Percentiles rank a stretch among this genome's conserved stretches.
These are phyloP conservation scores for Nephrotoma appendiculata DNA, from an alignment of 2,888 invertebrate genomes.

Conservation along the genomic window DNA sequence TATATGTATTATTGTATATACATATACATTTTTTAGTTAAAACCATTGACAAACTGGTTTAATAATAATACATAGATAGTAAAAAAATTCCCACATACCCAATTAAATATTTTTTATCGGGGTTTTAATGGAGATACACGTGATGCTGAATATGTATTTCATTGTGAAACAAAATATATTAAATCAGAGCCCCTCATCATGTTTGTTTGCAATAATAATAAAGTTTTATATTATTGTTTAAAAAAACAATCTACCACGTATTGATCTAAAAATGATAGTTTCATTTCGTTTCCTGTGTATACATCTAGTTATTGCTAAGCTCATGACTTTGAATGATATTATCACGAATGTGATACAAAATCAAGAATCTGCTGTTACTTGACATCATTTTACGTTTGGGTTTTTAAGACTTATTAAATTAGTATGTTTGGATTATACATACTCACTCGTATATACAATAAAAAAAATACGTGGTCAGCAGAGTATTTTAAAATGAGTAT, in stretches of 20 bases:
- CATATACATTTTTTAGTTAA: too few species aligned
- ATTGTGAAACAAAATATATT: too few species aligned
- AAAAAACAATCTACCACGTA: not conserved
- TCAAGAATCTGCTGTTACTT: not conserved
- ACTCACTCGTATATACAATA: not conserved
- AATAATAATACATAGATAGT: too few species aligned
- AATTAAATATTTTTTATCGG: not conserved
- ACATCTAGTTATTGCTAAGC: not conserved
- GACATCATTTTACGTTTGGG: not conserved
- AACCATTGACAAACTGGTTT: too few species aligned
- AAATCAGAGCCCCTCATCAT: not conserved
- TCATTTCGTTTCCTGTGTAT: not conserved
- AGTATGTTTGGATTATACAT: not conserved
- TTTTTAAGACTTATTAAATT: not conserved
- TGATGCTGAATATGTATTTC: not conserved
- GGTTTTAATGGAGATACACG: not conserved
- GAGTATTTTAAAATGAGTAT: not conserved
- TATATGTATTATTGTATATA: too few species aligned
- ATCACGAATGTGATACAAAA: not conserved
- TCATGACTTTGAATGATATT: not conserved
- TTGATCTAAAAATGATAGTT: not conserved
- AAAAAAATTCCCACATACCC: not conserved
- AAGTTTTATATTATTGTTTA: not conserved
- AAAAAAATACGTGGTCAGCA: not conserved
- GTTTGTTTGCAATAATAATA: not conserved